Percentiles rank a stretch among this genome's conserved stretches.
phyloP scores from a whole-genome alignment of 2,888 invertebrate species.

The Pogonocherus hispidulus region DNA sequence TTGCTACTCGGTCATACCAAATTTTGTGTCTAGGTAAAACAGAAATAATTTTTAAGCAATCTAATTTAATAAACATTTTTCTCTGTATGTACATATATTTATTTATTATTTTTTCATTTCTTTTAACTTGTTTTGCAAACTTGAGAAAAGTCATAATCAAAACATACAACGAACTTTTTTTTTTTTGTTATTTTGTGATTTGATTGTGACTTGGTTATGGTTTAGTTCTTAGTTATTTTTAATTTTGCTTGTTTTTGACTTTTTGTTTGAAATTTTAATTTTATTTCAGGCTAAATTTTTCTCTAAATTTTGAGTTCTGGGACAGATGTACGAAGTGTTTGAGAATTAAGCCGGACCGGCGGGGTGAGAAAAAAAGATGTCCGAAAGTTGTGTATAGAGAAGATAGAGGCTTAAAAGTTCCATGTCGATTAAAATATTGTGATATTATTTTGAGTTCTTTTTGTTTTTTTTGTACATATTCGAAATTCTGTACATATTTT shows the following conservation, averaged over 20 bases:
- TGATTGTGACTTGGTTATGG: slow-evolving; percentile 27
- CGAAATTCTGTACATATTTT: slow-evolving; percentile 49
- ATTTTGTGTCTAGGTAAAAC: no score
- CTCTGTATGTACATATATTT: neutral
- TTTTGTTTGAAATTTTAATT: slow-evolving; percentile 54
- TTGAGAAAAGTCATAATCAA: slow-evolving; percentile 21
- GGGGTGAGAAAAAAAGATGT: slow-evolving; percentile 31
- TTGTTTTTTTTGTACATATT: slow-evolving; percentile 43
- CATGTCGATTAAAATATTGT: slow-evolving; percentile 48
- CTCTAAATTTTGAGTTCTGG: slow-evolving; percentile 50
- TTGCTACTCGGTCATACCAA: no score
- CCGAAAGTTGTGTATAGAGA: slow-evolving; percentile 37
- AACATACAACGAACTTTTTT: slow-evolving; percentile 22
- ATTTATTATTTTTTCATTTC: slow-evolving; percentile 1
- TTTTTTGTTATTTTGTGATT: slow-evolving; percentile 19
- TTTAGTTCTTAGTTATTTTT: slow-evolving; percentile 42
- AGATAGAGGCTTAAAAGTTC: slow-evolving; percentile 49
- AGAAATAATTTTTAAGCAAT: no score
- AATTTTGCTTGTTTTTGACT: slow-evolving; percentile 45
- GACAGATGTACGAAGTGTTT: slow-evolving; percentile 37
- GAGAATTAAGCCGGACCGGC: slow-evolving; percentile 30
- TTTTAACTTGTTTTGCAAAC: slow-evolving; percentile 16
- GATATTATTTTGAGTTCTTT: slow-evolving; percentile 47
- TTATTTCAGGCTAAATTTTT: slow-evolving; percentile 57
- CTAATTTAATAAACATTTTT: slow-evolving; percentile 18